Percentiles rank a stretch among this genome's conserved stretches.
Evolutionary conservation across 2,888 invertebrate genomes (phyloP).

Genomic region (Listrodromus nycthemerus): DNA sequence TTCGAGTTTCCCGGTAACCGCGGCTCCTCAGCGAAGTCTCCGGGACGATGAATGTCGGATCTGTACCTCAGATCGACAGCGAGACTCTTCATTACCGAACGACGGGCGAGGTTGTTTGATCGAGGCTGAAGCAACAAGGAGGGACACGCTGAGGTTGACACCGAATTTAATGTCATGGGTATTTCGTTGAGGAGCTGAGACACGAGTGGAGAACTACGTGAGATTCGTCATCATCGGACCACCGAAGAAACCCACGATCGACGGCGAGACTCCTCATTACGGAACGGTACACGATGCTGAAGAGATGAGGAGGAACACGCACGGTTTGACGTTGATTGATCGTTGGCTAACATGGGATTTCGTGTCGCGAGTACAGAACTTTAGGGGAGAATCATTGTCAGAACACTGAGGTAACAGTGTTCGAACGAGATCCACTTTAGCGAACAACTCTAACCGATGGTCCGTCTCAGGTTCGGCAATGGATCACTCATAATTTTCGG

Average conservation of each 20-base stretch:
- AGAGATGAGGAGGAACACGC: slow-evolving; percentile 3
- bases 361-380: no score
- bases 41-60: neutral
- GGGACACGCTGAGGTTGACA: neutral
- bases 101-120: neutral
- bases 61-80: neutral
- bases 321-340: neutral
- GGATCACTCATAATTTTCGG: no score
- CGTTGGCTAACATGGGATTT: no score
- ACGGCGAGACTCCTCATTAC: neutral
- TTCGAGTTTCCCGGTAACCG: neutral
- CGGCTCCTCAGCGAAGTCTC: neutral
- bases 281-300: slow-evolving; percentile 6
- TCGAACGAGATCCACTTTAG: no score
- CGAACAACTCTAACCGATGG: no score
- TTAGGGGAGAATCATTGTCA: no score
- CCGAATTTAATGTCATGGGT: no score
- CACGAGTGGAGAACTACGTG: no score
- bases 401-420: no score
- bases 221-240: no score
- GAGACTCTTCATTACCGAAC: slow-evolving; percentile 5
- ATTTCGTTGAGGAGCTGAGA: no score
- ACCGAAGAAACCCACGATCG: neutral
- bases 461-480: no score
- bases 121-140: slow-evolving; percentile 11